Evolutionary conservation across 2,113 vertebrate species (phyloP).

Genomic region (Sinocyclocheilus grahami): DNA sequence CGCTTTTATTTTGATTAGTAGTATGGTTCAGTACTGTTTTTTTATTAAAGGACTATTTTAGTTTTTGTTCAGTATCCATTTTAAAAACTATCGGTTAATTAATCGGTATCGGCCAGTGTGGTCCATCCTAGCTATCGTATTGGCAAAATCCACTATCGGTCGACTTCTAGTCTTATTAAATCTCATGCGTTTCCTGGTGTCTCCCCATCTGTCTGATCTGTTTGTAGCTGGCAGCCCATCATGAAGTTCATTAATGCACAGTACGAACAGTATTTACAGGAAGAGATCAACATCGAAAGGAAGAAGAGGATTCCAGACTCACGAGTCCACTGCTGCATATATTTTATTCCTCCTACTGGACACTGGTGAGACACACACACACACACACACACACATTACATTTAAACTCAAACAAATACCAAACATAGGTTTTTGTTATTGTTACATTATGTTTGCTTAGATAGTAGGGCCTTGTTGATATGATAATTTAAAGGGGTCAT

Average conservation of each 20-base stretch:
- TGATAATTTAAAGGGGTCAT: no score
- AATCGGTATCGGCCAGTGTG: no score
- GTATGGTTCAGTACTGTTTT: no score
- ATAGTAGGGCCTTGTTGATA: background rate
- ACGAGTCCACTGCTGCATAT: slow-evolving; percentile 88
- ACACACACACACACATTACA: slow-evolving; percentile 14
- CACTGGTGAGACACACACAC: slow-evolving; percentile 79
- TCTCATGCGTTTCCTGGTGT: slow-evolving; percentile 29
- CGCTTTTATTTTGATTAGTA: no score
- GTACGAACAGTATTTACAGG: slow-evolving; percentile 87
- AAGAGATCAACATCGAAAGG: slow-evolving; percentile 85
- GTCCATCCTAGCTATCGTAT: no score
- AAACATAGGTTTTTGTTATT: background rate
- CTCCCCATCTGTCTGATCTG: slow-evolving; percentile 21
- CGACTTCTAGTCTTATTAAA: background rate
- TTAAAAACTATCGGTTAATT: no score
- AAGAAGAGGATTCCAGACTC: slow-evolving; percentile 87
- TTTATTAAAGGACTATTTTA: no score
- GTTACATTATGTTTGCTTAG: background rate
- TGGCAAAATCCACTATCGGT: no score
- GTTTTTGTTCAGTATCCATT: no score
- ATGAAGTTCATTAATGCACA: slow-evolving; percentile 91
- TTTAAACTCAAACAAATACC: background rate
- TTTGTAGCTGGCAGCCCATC: slow-evolving; percentile 84
- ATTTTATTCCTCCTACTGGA: slow-evolving; percentile 88